Conservation (phyloP, 2,888 invertebrate species). For the Spodoptera littoralis region DNA sequence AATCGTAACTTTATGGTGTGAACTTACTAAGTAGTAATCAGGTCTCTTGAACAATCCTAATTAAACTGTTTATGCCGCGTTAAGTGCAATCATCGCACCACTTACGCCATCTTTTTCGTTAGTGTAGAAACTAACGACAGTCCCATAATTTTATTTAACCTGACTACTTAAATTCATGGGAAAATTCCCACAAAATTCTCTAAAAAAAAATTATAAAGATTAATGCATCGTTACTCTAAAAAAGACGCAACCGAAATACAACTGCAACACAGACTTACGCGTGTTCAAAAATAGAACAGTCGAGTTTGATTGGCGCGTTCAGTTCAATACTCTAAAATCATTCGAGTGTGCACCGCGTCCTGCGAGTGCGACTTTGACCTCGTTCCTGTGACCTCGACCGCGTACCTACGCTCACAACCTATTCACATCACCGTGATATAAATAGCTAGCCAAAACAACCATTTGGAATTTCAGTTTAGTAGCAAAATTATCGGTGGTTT, state of each 20-base stretch:
- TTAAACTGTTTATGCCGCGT: no score
- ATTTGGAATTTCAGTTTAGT: constrained; percentile 17
- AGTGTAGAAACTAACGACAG: no score
- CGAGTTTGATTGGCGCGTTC: constrained; percentile 19
- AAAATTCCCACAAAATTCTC: no score
- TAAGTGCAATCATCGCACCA: no score
- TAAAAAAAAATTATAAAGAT: no score
- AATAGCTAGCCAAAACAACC: constrained; percentile 44
- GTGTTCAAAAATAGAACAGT: constrained; percentile 31
- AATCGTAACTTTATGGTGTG: no score
- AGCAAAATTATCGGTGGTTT: constrained; percentile 7
- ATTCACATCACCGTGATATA: constrained; percentile 46
- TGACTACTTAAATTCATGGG: no score
- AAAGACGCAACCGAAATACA: not conserved
- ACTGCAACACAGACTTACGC: constrained; percentile 2
- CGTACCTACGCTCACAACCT: constrained; percentile 34
- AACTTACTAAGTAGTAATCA: no score
- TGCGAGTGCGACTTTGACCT: constrained; percentile 82
- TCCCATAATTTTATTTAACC: no score
- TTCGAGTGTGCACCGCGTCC: constrained; percentile 58
- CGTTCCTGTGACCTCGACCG: constrained; percentile 80
- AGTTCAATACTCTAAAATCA: constrained; percentile 18
- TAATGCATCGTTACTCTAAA: no score
- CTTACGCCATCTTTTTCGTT: no score
- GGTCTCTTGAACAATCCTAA: no score